A percentile compares a stretch with the other conserved stretches of the same genome.
Conservation (phyloP, 2,797 vertebrate genomes). For the Hippocampus kuda region DNA sequence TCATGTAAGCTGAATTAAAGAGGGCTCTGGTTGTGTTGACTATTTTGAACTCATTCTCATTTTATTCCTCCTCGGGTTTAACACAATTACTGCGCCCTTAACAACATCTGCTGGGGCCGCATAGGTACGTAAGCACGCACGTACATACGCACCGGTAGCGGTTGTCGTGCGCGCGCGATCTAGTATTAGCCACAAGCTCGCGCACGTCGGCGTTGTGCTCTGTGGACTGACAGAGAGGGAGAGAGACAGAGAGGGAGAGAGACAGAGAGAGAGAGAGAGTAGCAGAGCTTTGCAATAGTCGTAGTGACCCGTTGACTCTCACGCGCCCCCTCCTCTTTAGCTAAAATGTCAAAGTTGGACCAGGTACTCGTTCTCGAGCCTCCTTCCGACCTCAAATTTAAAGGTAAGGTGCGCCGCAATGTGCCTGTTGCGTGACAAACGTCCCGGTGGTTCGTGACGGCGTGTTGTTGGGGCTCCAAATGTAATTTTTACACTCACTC, state of each 20-base stretch:
- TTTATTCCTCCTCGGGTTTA: not conserved
- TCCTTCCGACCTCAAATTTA: conserved; percentile 88
- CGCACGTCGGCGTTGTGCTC: conserved; percentile 56
- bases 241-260: not conserved
- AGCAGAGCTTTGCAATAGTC: conserved; percentile 42
- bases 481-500: conserved; percentile 41
- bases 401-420: conserved; percentile 68
- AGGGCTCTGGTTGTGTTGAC: not conserved
- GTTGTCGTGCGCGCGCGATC: conserved; percentile 41
- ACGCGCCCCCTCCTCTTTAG: conserved; percentile 7
- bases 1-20: not conserved
- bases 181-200: conserved; percentile 46
- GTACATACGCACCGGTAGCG: not conserved
- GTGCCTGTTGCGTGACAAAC: not conserved
- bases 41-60: too few species aligned
- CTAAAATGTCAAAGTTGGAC: conserved; percentile 83
- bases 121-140: not conserved
- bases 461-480: conserved; percentile 8
- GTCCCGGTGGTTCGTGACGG: not conserved
- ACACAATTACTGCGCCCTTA: conserved; percentile 23
- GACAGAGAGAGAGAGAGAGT: not conserved
- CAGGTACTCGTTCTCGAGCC: conserved; percentile 85
- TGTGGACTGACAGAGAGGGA: conserved; percentile 20
- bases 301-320: conserved; percentile 25
- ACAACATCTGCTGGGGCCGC: conserved; percentile 33